Base-by-base conservation (phyloP, 2,113 vertebrate species). In the Lontra canadensis region DNA sequence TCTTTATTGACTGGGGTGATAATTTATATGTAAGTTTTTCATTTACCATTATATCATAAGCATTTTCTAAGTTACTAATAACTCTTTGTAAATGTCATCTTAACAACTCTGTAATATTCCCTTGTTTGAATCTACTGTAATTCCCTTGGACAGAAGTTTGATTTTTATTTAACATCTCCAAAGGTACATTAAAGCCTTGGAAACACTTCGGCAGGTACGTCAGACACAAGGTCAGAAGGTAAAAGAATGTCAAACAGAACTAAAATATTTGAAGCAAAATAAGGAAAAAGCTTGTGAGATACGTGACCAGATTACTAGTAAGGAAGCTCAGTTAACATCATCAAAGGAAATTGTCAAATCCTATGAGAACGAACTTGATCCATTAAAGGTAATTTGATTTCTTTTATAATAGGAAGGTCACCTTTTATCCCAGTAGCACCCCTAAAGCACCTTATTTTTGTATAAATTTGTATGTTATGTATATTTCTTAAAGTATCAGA, bases 141-240 rank as follows among this genome's bases (percentile, higher is more conserved):
- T 82, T 95, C 71, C 44, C 42, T 96, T 97, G 79, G 18, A 42
- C 31, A 93, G 78, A 89, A 96, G 61, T 82, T 92, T 88, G 9
- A n/a, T 67, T 94, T 93, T 97, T 91, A 29, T 65, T 94, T 94
- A 57, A 36, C 90, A 34, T 96, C 86, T 97, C 97, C 36, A 8
- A 98, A 99, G 99, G 98, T 99, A 99, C 78, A 99, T 99, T 95
- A 99, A 99, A 98, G 99, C 99, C 82, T 98, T 99, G 6, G 99
- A 99, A 63, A 99, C 99, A 0, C 99, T 99, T 98, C 99, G 99
- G 44, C 99, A 99, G 97, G 99, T 99, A 39, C 99, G 99, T 34
- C 97, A 99, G 73, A 99, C 99, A n/a, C 99, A 99, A 98, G 87
- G 90, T 91, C 96, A 95, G 7, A 99, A 98, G 13, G 99, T 99